phyloP scores from a whole-genome alignment of 2,113 vertebrate genomes.

The Vireo altiloquus region DNA sequence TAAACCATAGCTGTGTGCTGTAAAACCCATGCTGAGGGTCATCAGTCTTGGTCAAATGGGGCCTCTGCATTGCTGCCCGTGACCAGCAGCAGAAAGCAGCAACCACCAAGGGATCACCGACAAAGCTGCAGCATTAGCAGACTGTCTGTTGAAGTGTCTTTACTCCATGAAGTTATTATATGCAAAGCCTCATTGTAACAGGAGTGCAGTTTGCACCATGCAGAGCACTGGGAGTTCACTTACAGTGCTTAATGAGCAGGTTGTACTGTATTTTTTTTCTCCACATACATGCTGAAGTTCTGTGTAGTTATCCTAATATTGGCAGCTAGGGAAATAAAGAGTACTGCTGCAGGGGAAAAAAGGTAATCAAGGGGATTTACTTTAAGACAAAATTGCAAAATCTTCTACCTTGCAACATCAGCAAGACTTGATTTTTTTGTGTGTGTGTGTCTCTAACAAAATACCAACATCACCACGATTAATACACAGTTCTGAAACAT shows the following conservation, averaged over 20 bases:
- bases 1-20: background rate
- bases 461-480: background rate
- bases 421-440: background rate
- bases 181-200: background rate
- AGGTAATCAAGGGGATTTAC: background rate
- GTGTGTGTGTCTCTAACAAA: background rate
- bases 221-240: background rate
- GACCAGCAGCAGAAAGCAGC: background rate
- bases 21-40: background rate
- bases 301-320: background rate
- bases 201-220: background rate
- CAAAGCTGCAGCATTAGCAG: background rate
- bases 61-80: rapidly evolving
- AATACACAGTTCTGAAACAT: background rate
- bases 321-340: constrained; percentile 23
- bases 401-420: no score
- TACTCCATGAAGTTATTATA: background rate
- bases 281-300: background rate
- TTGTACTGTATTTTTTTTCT: background rate
- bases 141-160: background rate
- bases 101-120: rapidly evolving
- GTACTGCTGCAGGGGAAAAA: background rate
- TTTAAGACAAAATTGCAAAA: background rate
- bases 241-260: background rate
- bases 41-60: rapidly evolving